Base-by-base conservation (phyloP, 2,888 invertebrate species). In the Lepidonotus clava region DNA sequence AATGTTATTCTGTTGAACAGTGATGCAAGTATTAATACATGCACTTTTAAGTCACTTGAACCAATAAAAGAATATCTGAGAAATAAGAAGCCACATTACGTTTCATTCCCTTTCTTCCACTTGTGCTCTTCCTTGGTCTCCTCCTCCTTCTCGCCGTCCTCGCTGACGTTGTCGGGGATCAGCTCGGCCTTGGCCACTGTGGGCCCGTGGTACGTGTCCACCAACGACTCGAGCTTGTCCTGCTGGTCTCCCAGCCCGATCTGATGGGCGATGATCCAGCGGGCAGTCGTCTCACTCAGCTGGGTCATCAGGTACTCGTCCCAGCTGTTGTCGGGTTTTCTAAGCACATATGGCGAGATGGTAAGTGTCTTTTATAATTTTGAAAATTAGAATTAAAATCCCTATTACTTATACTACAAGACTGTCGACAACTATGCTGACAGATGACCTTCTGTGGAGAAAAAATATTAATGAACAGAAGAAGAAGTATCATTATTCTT, bases 241-340 rank as follows among this genome's bases (percentile, higher is more conserved):
- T 91, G 91, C 34, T 91, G 21, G 89, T 85, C 87, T 71, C 88
- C 90, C 38, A 89, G 87, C 34, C 88, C 86, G 83, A 91, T 91
- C 46, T 90, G 90, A 84, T 92, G 90, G 86, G 92, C 91, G 0
- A 93, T 93, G 53, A 94, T 91, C 93, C 93, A 94, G 76, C 92
- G 91, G n/a, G 94, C 94, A n/a, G 94, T 93, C 67, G 91, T 89
- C 38, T 91, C 87, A 88, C 93, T 93, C 46, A 94, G 85, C 46
- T 91, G 89, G 4, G 93, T 92, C 90, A 94, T 89, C n/a, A 94
- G 88, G 89, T 91, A 92, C 11, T 93, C 91, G 89, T 94, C 94
- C 94, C 94, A 94, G 41, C 92, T 91, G 28, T 71, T 34, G 18
- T 83, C 53, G 11, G 83, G 83, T 28, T 80, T 80, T 46, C 80